Conservation (phyloP, 2,797 vertebrate genomes). For the Coreius guichenoti region DNA sequence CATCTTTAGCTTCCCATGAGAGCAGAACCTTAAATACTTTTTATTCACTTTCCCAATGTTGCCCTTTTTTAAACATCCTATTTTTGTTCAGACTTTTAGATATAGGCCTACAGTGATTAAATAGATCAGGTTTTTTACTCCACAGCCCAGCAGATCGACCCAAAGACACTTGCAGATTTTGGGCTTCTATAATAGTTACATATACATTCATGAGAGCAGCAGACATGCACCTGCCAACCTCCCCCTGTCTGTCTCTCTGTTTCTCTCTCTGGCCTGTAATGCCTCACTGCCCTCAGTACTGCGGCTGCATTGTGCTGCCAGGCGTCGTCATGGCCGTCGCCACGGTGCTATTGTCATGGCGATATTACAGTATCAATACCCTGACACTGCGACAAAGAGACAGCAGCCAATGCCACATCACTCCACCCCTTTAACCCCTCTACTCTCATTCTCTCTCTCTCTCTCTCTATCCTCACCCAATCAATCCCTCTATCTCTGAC, state of each 20-base stretch:
- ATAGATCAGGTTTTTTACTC: background rate
- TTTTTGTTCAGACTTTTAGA: background rate
- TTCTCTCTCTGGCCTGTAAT: slow-evolving; percentile 65
- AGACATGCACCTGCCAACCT: slow-evolving; percentile 46
- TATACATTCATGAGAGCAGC: slow-evolving; percentile 26
- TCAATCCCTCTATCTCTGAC: slow-evolving; percentile 52
- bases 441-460: slow-evolving; percentile 43
- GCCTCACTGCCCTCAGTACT: slow-evolving; percentile 82
- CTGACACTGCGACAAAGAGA: slow-evolving; percentile 87
- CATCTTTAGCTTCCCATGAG: background rate
- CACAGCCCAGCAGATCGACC: background rate
- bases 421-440: slow-evolving; percentile 77
- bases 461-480: slow-evolving; percentile 47
- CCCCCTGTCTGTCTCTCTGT: slow-evolving; percentile 49
- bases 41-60: background rate
- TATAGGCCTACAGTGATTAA: background rate
- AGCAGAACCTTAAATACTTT: background rate
- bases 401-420: slow-evolving; percentile 80
- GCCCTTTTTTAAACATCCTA: background rate
- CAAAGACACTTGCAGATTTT: background rate
- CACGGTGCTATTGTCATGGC: slow-evolving; percentile 79
- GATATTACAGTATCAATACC: slow-evolving; percentile 85
- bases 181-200: background rate
- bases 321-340: slow-evolving; percentile 81
- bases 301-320: slow-evolving; percentile 81